Percentiles rank a stretch among this genome's conserved stretches.
Conservation (phyloP, 2,113 vertebrate species). For the Chiloscyllium plagiosum region DNA sequence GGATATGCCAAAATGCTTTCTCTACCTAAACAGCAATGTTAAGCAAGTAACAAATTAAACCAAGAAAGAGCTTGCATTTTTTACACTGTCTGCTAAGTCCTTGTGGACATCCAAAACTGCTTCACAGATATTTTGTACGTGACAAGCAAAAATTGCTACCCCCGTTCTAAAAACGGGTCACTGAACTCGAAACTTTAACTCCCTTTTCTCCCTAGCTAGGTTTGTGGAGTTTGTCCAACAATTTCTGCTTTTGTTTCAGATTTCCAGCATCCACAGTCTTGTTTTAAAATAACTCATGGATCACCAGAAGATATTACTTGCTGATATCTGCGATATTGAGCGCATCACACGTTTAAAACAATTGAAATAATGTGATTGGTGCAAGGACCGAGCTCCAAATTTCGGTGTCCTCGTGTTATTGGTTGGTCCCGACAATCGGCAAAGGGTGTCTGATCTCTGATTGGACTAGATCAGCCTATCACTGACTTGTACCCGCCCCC, state of each 20-base stretch:
- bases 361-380: not conserved
- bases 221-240: no score
- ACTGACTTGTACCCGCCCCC: conserved; percentile 45
- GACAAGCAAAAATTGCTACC: no score
- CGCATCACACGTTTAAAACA: no score
- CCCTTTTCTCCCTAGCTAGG: no score
- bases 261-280: no score
- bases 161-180: no score
- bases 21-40: no score
- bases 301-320: no score
- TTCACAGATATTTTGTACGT: not conserved
- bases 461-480: conserved; percentile 27
- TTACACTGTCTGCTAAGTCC: not conserved
- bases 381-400: not conserved
- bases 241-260: no score
- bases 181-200: no score
- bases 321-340: not conserved
- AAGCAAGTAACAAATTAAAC: not conserved
- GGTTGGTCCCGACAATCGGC: conserved; percentile 29
- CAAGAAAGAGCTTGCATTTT: not conserved
- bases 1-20: no score
- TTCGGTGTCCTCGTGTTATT: conserved; percentile 30
- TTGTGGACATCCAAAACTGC: not conserved
- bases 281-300: not conserved
- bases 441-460: not conserved